Base-by-base conservation (phyloP, 2,113 vertebrate species). In the Cochlearius cochlearius region DNA sequence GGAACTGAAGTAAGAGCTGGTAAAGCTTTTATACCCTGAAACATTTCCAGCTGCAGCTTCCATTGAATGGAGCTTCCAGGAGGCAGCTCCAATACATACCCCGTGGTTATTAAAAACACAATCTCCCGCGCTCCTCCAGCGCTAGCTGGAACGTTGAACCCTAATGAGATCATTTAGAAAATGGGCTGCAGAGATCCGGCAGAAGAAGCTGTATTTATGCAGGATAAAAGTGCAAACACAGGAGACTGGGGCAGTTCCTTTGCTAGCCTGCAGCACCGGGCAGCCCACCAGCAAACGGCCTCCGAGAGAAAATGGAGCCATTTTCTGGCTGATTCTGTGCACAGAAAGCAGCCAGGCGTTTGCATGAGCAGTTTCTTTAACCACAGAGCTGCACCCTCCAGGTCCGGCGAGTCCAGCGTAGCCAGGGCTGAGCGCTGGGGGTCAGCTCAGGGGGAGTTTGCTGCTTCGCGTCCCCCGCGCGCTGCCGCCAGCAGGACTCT, bases 31-130 rank as follows among this genome's bases (percentile, higher is more conserved):
- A 58, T 80, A 73, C 49, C 67, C 89, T 94, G 94, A 97, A 96
- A 90, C 11, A 2, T 41, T 97, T 96, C 94, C 95, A 97, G 94
- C 95, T 97, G 95, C 87, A 87, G 74, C 84, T 96, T 69, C 77
- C 91, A 92, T 79, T 95, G 94, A 96, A 87, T 76, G 58, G 50
- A 91, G 81, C 87, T 94, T 97, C 84, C 95, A 90, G 92, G 92
- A 97, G 91, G 94, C 96, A 92, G 73, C 91, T 94, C 92, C 74
- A 76, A 13, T 53, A 23, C 62, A 38, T 85, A 88, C 55, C 89
- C 86, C 0, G 7, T 82, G 91, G 80, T 97, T 90, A 95, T 95
- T 90, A 76, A 92, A 97, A 95, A 95, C 86, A 91, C 81, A 58
- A 79, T 92, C 73, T 89, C 71, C 87, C 3, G 25, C 55, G 1